Evolutionary conservation across 1,140 invertebrate genomes (phyloP).

Genomic region (Mycetomoellerius zeteki): DNA sequence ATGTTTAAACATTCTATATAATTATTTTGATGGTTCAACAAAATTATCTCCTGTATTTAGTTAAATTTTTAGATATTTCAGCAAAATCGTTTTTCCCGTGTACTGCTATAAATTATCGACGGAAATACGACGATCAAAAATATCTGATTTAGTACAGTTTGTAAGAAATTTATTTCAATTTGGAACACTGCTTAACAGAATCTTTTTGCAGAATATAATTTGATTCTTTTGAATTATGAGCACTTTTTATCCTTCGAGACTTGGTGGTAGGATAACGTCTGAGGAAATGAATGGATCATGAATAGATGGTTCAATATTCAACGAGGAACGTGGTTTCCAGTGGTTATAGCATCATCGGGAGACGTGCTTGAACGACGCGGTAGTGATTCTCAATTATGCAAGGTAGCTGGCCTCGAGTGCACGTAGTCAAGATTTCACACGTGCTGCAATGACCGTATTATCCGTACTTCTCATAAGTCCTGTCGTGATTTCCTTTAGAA

Average conservation of each 20-base stretch:
- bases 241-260: background rate
- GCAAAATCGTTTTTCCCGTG: background rate
- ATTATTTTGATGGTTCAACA: no score
- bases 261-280: conserved; percentile 8
- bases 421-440: conserved; percentile 57
- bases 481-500: conserved; percentile 25
- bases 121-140: background rate
- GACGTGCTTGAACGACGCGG: conserved; percentile 33
- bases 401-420: conserved; percentile 14
- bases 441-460: conserved; percentile 49
- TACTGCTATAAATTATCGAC: background rate
- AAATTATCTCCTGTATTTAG: no score
- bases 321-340: conserved; percentile 14
- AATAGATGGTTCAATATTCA: conserved; percentile 63
- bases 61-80: no score
- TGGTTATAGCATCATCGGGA: conserved; percentile 24
- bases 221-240: conserved; percentile 38
- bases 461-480: background rate
- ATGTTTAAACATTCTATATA: no score
- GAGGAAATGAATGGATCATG: conserved; percentile 8
- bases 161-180: background rate
- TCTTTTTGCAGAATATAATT: background rate
- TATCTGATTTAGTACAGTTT: background rate
- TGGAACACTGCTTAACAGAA: background rate
- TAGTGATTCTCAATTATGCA: conserved; percentile 68